A percentile compares a stretch with the other conserved stretches of the same genome.
Evolutionary conservation across 2,113 vertebrate genomes (phyloP).

Genomic region (Zosterops pallidus): DNA sequence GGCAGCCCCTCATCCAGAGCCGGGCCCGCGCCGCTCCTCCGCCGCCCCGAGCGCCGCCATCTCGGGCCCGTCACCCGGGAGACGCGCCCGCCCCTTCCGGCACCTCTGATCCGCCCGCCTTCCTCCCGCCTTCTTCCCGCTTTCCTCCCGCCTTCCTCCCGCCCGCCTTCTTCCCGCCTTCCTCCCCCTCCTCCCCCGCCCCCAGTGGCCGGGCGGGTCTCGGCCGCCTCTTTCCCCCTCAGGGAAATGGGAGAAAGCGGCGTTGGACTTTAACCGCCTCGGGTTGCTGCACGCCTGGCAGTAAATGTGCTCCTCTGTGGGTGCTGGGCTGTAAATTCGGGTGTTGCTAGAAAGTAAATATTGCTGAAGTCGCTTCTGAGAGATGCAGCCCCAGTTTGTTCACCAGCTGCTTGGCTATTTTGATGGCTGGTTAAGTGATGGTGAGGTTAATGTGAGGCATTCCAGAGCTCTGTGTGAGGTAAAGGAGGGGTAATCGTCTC

Average conservation of each 20-base stretch:
- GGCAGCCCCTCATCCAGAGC: too few species aligned
- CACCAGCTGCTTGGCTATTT: accelerated
- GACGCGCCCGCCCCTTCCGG: too few species aligned
- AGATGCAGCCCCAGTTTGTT: not conserved
- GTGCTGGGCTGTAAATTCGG: not conserved
- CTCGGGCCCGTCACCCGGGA: too few species aligned
- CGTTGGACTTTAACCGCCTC: accelerated
- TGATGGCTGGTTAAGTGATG: too few species aligned
- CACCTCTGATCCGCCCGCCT: too few species aligned
- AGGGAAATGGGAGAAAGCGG: accelerated
- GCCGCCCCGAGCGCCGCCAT: too few species aligned
- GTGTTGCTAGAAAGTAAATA: not conserved
- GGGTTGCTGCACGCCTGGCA: not conserved
- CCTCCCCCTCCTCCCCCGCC: too few species aligned
- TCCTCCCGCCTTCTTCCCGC: too few species aligned
- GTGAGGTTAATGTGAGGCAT: not conserved
- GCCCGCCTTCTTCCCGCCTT: too few species aligned
- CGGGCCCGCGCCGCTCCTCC: too few species aligned
- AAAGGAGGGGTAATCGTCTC: not conserved
- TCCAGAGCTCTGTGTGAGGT: too few species aligned
- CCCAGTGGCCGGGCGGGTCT: accelerated
- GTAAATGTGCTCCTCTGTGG: accelerated
- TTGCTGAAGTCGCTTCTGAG: not conserved
- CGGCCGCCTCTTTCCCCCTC: accelerated
- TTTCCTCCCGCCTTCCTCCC: too few species aligned